Conservation (phyloP, 2,888 invertebrate genomes). For the Cyrtodaria siliqua region DNA sequence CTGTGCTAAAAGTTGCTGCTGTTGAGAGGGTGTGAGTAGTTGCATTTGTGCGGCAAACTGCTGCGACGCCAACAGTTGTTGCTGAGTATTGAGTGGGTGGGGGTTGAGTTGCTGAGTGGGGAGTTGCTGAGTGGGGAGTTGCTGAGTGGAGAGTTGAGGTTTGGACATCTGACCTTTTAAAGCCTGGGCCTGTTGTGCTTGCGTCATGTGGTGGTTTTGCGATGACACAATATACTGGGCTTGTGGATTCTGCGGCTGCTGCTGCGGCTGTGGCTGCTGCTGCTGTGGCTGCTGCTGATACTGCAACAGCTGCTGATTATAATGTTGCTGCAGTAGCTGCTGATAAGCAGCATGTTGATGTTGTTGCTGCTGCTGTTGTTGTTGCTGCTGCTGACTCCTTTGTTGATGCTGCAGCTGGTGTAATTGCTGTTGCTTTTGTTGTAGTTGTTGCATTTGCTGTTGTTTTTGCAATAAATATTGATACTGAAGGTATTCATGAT, state of each 20-base stretch:
- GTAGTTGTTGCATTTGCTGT: constrained; percentile 32
- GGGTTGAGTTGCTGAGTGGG: constrained; percentile 24
- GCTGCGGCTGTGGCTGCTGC: too few species aligned
- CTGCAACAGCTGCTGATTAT: constrained; percentile 28
- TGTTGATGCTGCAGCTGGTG: constrained; percentile 50
- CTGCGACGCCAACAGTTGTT: constrained; percentile 5
- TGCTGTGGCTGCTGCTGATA: constrained; percentile 35
- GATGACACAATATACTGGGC: constrained; percentile 40
- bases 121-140: too few species aligned
- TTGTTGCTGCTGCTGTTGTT: constrained; percentile 35
- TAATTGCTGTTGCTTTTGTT: constrained; percentile 58
- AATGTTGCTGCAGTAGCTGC: constrained; percentile 24
- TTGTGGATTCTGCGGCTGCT: constrained; percentile 34
- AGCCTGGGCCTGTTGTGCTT: constrained; percentile 20
- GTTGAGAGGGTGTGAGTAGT: constrained; percentile 23
- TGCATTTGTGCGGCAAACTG: constrained; percentile 18
- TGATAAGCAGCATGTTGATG: constrained; percentile 29
- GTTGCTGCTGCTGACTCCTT: constrained; percentile 51
- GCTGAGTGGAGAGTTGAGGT: too few species aligned
- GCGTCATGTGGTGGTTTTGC: constrained; percentile 32
- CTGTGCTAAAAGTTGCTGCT: constrained; percentile 17
- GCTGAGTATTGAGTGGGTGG: constrained; percentile 28
- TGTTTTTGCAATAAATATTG: constrained; percentile 51
- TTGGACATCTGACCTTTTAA: not conserved
- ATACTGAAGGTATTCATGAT: constrained; percentile 46